phyloP scores from a whole-genome alignment of 2,888 invertebrate genomes.

The Ichneumon xanthorius region DNA sequence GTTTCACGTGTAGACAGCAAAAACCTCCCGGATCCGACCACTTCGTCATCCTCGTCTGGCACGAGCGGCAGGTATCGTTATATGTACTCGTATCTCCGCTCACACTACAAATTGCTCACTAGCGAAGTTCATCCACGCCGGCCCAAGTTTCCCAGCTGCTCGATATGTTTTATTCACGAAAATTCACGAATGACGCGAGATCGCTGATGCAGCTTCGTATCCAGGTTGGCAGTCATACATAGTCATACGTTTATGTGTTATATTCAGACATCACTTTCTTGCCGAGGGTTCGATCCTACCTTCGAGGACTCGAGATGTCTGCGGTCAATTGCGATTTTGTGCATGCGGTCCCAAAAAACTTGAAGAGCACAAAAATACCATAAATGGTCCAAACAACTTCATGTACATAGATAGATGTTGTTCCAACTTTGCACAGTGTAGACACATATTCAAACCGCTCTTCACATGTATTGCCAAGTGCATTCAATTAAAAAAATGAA shows the following conservation, averaged over 20 bases:
- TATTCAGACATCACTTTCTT: neutral
- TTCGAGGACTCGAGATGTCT: neutral
- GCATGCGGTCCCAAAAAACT: no score
- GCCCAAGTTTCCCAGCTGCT: conserved; percentile 5
- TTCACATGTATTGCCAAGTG: no score
- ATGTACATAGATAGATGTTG: no score
- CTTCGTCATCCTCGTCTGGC: conserved; percentile 33
- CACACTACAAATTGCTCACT: conserved; percentile 13
- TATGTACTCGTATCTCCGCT: conserved; percentile 17
- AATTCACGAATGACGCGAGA: conserved; percentile 4
- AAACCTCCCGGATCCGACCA: conserved; percentile 45
- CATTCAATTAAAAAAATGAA: no score
- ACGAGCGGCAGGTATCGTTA: conserved; percentile 17
- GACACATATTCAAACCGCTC: no score
- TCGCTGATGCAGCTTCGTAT: neutral
- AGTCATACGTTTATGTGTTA: neutral
- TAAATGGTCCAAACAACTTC: no score
- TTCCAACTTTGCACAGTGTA: no score
- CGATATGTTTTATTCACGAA: conserved; percentile 19
- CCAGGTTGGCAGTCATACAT: neutral
- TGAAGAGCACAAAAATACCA: no score
- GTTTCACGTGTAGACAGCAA: conserved; percentile 39
- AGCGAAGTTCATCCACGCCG: neutral
- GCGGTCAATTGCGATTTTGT: conserved; percentile 4
- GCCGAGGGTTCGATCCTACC: neutral